A percentile compares a stretch with the other conserved stretches of the same genome.
Conservation (phyloP, 1,140 invertebrate species). For the Meloidogyne chitwoodi region DNA sequence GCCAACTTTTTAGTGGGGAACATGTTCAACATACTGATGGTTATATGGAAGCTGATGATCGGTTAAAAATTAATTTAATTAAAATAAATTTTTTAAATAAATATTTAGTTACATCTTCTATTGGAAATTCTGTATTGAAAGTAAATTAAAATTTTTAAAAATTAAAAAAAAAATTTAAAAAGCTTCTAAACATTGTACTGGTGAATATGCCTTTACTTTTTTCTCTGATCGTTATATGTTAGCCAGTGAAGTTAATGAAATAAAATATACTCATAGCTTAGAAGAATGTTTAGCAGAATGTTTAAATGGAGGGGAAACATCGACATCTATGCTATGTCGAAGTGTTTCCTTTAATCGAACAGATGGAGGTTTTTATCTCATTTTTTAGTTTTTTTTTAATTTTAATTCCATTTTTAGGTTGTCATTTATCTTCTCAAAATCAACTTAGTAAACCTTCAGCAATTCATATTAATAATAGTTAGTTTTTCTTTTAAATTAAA, state of each 20-base stretch:
- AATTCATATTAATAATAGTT: conserved; percentile 55
- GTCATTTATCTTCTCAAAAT: conserved; percentile 54
- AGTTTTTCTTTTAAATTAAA: neutral
- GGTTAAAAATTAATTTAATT: conserved; percentile 16
- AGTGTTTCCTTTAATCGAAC: conserved; percentile 58
- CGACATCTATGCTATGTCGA: conserved; percentile 41
- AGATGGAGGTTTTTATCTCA: conserved; percentile 41
- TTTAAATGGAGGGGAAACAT: conserved; percentile 44
- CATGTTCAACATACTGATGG: conserved; percentile 57
- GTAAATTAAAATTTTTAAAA: conserved; percentile 36
- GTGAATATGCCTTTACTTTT: conserved; percentile 60
- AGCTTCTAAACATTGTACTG: conserved; percentile 51
- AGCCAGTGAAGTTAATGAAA: conserved; percentile 34
- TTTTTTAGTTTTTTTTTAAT: neutral
- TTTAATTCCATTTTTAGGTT: conserved; percentile 29
- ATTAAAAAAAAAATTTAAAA: neutral
- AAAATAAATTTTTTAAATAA: neutral
- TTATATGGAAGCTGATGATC: conserved; percentile 58
- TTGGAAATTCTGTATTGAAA: conserved; percentile 59
- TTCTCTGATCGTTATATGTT: conserved; percentile 58
- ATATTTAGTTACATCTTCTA: conserved; percentile 48
- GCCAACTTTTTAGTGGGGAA: conserved; percentile 53
- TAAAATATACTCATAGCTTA: conserved; percentile 31
- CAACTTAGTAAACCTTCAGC: conserved; percentile 54
- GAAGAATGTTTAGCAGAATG: conserved; percentile 59